Percentiles rank a stretch among this genome's conserved stretches.
phyloP scores from a whole-genome alignment of 2,113 vertebrate species.

The Cyprinus carpio region DNA sequence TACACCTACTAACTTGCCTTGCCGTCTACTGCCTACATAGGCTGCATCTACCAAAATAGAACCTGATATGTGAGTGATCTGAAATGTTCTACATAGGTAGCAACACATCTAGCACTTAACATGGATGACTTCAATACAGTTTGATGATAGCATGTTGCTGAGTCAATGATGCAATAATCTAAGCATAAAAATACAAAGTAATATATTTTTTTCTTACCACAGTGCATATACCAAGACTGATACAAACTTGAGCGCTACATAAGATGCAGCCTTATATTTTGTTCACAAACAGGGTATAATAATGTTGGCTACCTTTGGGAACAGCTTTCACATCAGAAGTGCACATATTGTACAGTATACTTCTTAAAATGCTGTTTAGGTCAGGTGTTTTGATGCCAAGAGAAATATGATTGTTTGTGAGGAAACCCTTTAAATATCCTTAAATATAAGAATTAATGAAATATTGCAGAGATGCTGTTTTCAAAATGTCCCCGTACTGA shows the following conservation, averaged over 20 bases:
- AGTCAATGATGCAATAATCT: constrained; percentile 1
- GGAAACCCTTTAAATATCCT: neutral
- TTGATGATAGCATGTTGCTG: neutral
- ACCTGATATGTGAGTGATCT: neutral
- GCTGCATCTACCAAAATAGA: neutral
- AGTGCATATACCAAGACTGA: neutral
- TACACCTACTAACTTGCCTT: neutral
- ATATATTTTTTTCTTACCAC: neutral
- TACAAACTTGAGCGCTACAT: neutral
- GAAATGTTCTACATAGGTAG: neutral
- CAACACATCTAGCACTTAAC: neutral
- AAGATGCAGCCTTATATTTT: neutral
- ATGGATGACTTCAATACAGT: neutral
- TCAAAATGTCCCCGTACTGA: neutral
- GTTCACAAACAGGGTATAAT: neutral
- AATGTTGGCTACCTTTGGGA: neutral
- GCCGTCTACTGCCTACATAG: neutral
- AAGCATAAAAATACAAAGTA: neutral
- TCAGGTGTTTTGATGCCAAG: neutral
- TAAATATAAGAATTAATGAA: neutral
- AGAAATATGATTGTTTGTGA: neutral
- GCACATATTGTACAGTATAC: neutral
- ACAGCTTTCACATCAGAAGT: neutral
- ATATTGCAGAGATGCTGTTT: neutral
- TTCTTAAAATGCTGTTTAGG: neutral